Base-by-base conservation (phyloP, 1,140 invertebrate species). In the Hylaeus anthracinus region DNA sequence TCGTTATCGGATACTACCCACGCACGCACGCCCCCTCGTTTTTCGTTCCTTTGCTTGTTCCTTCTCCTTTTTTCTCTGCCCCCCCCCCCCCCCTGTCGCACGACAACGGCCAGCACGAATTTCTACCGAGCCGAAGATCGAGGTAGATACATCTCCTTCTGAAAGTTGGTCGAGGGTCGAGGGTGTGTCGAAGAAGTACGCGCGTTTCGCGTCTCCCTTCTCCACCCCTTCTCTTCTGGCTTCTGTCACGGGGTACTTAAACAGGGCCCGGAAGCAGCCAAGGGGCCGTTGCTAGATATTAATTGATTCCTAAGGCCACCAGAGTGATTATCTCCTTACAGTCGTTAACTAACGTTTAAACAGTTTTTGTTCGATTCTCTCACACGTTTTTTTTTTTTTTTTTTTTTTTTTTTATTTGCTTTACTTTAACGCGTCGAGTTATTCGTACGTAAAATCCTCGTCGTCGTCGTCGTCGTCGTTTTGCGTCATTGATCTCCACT, bases 291-390 rank as follows among this genome's bases (percentile, higher is more conserved):
- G 84, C 89, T 90, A 88, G 89, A 90, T 90, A 91, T 91, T 88
- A 89, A 90, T 90, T 91, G 88, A 91, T 87, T 91, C 85, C 82
- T 92, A 92, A 92, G 91, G 91, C 91, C 90, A 92, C 91, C 91
- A 92, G 86, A 92, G 91, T 92, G 90, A 92, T 92, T 91, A 92
- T 90, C 87, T 89, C 79, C 85, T 88, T 87, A 89, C 86, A 91
- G 87, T 89, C 87, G 83, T 90, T 87, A 90, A 87, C 88, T 90
- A 90, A 90, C 85, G 82, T 81, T 88, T 89, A 90, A 51, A 89
- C 83, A 84, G 77, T 83, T 88, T 51, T 51, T 86, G 70, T 83
- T 67, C 73, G 66, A 53, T 53, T 26, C 66, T 61, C 72, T 43
- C 26, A 48, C 73, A 37, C 14, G 64, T 48, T 45, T 8, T 15